phyloP scores from a whole-genome alignment of 2,888 invertebrate species.

The Machimus atricapillus region DNA sequence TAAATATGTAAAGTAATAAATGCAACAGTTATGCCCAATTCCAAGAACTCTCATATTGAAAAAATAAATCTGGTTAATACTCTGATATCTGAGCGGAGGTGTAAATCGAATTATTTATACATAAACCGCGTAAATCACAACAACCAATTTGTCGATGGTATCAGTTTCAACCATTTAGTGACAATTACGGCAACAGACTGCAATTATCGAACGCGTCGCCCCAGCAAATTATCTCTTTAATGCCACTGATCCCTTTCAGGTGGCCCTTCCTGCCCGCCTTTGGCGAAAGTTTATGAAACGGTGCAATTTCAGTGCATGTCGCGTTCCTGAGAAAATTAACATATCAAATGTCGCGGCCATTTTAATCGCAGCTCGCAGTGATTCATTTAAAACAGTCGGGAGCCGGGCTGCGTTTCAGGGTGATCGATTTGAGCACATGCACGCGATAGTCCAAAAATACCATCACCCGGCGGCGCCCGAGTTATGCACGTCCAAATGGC shows the following conservation, averaged over 20 bases:
- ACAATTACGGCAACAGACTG: not conserved
- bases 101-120: not conserved
- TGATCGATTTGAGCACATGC: conserved; percentile 23
- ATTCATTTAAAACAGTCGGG: conserved; percentile 7
- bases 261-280: not conserved
- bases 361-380: not conserved
- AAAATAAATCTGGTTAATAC: not conserved
- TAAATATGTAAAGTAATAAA: too few species aligned
- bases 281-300: not conserved
- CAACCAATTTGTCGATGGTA: not conserved
- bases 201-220: not conserved
- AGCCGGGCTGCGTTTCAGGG: not conserved
- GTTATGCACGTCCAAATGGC: conserved; percentile 6
- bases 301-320: not conserved
- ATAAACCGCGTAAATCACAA: not conserved
- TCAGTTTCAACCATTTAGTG: not conserved
- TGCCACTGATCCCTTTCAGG: not conserved
- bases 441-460: conserved; percentile 21
- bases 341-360: conserved; percentile 2
- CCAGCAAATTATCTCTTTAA: not conserved
- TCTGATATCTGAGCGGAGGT: not conserved
- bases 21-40: not conserved
- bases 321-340: not conserved
- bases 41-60: not conserved
- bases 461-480: not conserved